Percentiles rank a stretch among this genome's conserved stretches.
Conservation (phyloP, 1,140 invertebrate species). For the Agrypnia vestita region DNA sequence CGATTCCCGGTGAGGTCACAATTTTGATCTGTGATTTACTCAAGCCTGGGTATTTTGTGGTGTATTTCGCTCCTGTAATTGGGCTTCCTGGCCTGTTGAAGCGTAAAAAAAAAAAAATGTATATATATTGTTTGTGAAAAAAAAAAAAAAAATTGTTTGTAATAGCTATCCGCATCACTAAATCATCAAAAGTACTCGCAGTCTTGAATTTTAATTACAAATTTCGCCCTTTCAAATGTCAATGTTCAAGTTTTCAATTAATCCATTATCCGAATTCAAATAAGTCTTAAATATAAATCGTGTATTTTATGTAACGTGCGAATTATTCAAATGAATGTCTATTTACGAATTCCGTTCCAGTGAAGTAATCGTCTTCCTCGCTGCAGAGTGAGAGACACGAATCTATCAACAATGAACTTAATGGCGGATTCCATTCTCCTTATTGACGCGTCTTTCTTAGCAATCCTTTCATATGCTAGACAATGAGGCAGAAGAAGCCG, state of each 20-base stretch:
- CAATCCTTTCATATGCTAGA: slow-evolving; percentile 42
- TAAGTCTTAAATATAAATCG: neutral
- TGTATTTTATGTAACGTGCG: slow-evolving; percentile 3
- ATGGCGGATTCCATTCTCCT: slow-evolving; percentile 39
- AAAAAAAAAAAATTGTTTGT: no score
- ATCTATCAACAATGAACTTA: slow-evolving; percentile 48
- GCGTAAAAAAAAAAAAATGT: no score
- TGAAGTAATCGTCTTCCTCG: slow-evolving; percentile 30
- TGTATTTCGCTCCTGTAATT: no score
- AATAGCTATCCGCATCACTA: no score
- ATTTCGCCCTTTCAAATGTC: no score
- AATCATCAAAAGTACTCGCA: no score
- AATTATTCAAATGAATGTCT: slow-evolving; percentile 40
- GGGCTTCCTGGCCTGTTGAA: no score
- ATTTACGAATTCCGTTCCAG: neutral
- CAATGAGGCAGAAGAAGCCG: slow-evolving; percentile 47
- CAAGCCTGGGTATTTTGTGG: no score
- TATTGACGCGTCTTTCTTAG: slow-evolving; percentile 26
- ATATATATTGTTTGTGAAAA: no score
- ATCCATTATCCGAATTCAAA: slow-evolving; percentile 5
- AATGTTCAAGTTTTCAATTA: slow-evolving; percentile 16
- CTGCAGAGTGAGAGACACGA: slow-evolving; percentile 37
- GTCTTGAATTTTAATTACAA: no score
- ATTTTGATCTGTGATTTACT: no score
- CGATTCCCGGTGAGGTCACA: no score